A percentile compares a stretch with the other conserved stretches of the same genome.
Evolutionary conservation across 2,888 invertebrate species (phyloP).

Genomic region (Synergus laeviventris): DNA sequence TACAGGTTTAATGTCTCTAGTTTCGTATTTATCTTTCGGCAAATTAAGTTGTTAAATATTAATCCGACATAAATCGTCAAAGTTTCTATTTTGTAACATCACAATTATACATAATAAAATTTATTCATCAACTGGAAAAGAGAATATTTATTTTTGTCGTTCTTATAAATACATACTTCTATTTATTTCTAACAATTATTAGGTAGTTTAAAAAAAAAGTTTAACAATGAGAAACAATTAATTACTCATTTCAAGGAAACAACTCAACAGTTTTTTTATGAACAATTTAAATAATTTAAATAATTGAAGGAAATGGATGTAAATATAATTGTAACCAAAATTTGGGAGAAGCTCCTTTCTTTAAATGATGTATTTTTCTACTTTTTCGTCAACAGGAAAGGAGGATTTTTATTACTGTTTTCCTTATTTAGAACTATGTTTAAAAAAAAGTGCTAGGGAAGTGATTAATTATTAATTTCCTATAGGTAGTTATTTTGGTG

Average conservation of each 20-base stretch:
- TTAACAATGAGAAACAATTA: background rate
- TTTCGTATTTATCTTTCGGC: conserved; percentile 5
- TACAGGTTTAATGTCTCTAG: background rate
- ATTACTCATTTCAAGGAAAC: background rate
- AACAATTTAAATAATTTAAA: background rate
- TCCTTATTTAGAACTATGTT: no score
- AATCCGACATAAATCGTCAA: background rate
- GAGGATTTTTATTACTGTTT: no score
- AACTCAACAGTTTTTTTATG: background rate
- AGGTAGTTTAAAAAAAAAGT: background rate
- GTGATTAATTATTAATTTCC: no score
- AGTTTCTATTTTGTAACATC: conserved; percentile 12
- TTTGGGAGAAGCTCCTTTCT: background rate
- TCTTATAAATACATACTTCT: background rate
- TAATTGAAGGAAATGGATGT: background rate
- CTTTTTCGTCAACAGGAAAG: no score
- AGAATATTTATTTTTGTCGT: background rate
- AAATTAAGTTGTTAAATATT: conserved; percentile 18
- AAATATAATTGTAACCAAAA: background rate
- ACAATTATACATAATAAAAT: conserved; percentile 14
- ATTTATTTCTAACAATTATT: background rate
- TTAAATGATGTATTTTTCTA: no score
- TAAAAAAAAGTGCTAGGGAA: no score
- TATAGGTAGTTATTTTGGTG: no score
- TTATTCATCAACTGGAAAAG: background rate